phyloP scores from a whole-genome alignment of 2,888 invertebrate species.

The Bombylius major region DNA sequence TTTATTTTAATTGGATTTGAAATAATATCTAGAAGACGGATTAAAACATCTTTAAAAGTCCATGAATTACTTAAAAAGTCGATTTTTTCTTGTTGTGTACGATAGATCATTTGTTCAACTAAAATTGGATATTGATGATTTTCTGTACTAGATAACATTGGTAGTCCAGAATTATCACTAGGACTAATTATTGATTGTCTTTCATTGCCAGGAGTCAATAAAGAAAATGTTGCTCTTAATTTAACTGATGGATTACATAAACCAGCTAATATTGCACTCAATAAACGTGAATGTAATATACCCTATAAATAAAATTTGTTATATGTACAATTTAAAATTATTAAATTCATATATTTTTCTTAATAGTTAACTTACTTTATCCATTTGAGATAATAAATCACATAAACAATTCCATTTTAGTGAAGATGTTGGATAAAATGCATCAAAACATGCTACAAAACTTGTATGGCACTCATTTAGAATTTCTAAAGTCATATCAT shows the following conservation, averaged over 20 bases:
- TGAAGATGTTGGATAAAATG: slow-evolving; percentile 87
- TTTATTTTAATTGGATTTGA: slow-evolving; percentile 57
- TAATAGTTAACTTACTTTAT: slow-evolving; percentile 42
- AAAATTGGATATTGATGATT: slow-evolving; percentile 62
- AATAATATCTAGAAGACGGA: slow-evolving; percentile 68
- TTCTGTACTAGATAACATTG: slow-evolving; percentile 54
- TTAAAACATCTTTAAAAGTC: slow-evolving; percentile 65
- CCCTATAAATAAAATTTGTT: slow-evolving; percentile 17
- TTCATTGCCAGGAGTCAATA: slow-evolving; percentile 40
- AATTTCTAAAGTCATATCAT: slow-evolving; percentile 57
- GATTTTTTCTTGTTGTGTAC: slow-evolving; percentile 41
- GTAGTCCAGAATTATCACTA: slow-evolving; percentile 54
- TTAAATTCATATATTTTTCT: background rate
- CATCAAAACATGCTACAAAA: slow-evolving; percentile 85
- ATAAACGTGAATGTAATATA: slow-evolving; percentile 39
- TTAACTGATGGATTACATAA: slow-evolving; percentile 67
- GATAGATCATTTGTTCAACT: slow-evolving; percentile 65
- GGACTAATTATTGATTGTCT: slow-evolving; percentile 45
- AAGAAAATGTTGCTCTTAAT: slow-evolving; percentile 61
- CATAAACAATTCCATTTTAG: slow-evolving; percentile 89
- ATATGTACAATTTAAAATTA: background rate
- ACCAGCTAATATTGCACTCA: slow-evolving; percentile 73
- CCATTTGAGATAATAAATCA: slow-evolving; percentile 59
- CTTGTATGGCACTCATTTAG: slow-evolving; percentile 83
- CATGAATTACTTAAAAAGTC: slow-evolving; percentile 34